phyloP scores from a whole-genome alignment of 64 coral and sea anemone genomes.

The Catalaphyllia jardinei region DNA sequence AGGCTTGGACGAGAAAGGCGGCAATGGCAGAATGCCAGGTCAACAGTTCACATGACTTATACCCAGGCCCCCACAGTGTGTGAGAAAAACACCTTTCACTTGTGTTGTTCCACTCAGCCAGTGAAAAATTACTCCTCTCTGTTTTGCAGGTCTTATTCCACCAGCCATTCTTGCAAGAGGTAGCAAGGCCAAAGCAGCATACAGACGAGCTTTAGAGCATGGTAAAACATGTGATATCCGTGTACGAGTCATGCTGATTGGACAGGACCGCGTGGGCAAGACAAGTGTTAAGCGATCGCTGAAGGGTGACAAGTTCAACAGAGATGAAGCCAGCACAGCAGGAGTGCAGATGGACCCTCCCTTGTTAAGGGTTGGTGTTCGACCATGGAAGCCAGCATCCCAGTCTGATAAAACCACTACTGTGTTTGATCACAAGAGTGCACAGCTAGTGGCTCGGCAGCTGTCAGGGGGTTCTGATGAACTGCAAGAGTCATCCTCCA shows the following conservation, averaged over 20 bases:
- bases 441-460: conserved; percentile 21
- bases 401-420: conserved; percentile 2
- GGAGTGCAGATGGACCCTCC: conserved; percentile 10
- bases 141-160: conserved; percentile 9
- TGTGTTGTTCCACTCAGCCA: neutral
- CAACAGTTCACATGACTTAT: no score
- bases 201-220: neutral
- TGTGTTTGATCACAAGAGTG: conserved; percentile 35
- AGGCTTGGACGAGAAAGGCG: no score
- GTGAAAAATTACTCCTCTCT: neutral
- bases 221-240: conserved; percentile 20
- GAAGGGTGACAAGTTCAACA: conserved; percentile 31
- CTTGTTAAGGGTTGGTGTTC: neutral
- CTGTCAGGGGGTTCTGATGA: neutral
- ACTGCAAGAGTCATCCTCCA: neutral
- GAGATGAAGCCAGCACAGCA: neutral
- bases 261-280: conserved; percentile 1
- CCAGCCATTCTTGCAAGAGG: conserved; percentile 26
- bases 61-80: no score
- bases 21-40: no score
- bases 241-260: conserved; percentile 44
- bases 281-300: conserved; percentile 32
- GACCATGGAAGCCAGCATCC: conserved; percentile 3
- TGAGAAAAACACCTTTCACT: no score
- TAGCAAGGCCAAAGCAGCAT: conserved; percentile 4